phyloP scores from a whole-genome alignment of 2,888 invertebrate genomes.

The Meloe dianella region DNA sequence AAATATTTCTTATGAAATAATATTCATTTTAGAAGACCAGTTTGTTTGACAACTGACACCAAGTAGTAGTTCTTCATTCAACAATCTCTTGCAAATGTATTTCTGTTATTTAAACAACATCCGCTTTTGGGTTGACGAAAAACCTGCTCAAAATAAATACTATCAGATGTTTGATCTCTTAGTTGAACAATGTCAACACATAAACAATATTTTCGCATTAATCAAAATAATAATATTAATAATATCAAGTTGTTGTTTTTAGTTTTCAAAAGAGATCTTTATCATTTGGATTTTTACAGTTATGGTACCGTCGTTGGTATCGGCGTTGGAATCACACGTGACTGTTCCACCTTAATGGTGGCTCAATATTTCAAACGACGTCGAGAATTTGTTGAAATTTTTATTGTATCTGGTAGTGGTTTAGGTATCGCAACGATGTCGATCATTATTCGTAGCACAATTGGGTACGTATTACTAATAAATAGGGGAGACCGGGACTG shows the following conservation, averaged over 20 bases:
- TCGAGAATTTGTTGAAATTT: conserved; percentile 86
- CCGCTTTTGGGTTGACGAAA: background rate
- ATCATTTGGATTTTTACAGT: conserved; percentile 64
- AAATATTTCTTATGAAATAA: no score
- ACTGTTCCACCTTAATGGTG: conserved; percentile 87
- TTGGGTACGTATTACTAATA: conserved; percentile 72
- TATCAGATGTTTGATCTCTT: background rate
- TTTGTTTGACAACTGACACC: background rate
- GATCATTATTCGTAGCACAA: conserved; percentile 77
- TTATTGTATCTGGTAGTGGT: conserved; percentile 85
- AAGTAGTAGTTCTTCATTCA: background rate
- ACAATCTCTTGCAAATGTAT: background rate
- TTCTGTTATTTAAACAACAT: background rate
- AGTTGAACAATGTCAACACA: background rate
- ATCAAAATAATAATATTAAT: no score
- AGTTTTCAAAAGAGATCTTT: background rate
- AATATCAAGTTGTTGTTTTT: background rate
- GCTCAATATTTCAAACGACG: conserved; percentile 88
- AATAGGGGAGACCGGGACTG: no score
- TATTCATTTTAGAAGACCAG: no score
- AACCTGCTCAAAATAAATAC: background rate
- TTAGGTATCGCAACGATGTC: conserved; percentile 86
- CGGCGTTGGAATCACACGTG: conserved; percentile 84
- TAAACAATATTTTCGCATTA: background rate
- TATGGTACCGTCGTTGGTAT: conserved; percentile 79